Percentiles rank a stretch among this genome's conserved stretches.
phyloP scores from a whole-genome alignment of 2,113 vertebrate genomes.

The Brachyistius frenatus region DNA sequence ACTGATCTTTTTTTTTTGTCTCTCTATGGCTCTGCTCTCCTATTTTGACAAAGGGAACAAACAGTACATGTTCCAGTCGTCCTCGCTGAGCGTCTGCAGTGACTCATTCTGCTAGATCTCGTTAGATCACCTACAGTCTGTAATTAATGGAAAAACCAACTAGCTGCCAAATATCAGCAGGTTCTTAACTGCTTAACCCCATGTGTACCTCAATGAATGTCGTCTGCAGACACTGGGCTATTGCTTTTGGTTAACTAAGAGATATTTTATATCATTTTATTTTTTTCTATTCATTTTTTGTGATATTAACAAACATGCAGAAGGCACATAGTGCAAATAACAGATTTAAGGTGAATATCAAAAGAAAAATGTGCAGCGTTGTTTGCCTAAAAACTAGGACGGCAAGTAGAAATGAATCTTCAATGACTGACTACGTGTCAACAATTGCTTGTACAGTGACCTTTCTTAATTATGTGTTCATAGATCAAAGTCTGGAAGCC shows the following conservation, averaged over 20 bases:
- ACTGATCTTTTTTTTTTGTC: conserved; percentile 21
- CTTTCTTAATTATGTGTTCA: conserved; percentile 32
- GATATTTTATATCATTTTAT: not conserved
- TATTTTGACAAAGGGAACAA: not conserved
- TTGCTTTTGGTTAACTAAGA: not conserved
- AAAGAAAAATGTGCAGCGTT: not conserved
- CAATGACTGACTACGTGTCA: not conserved
- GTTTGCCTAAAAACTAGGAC: not conserved
- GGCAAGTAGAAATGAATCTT: not conserved
- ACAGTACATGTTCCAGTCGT: not conserved
- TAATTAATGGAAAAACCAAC: conserved; percentile 24
- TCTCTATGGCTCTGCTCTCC: not conserved
- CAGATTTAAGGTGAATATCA: not conserved
- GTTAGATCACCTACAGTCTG: not conserved
- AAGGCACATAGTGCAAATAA: not conserved
- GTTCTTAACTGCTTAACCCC: conserved; percentile 7
- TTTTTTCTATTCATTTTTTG: not conserved
- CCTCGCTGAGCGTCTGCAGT: not conserved
- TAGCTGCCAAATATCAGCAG: conserved; percentile 4
- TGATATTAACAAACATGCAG: not conserved
- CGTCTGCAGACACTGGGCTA: not conserved
- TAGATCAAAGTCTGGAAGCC: conserved; percentile 7
- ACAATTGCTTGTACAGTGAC: not conserved
- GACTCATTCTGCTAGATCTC: conserved; percentile 21
- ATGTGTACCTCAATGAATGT: not conserved